Base-by-base conservation (phyloP, 2,113 vertebrate genomes). In the Micromys minutus region DNA sequence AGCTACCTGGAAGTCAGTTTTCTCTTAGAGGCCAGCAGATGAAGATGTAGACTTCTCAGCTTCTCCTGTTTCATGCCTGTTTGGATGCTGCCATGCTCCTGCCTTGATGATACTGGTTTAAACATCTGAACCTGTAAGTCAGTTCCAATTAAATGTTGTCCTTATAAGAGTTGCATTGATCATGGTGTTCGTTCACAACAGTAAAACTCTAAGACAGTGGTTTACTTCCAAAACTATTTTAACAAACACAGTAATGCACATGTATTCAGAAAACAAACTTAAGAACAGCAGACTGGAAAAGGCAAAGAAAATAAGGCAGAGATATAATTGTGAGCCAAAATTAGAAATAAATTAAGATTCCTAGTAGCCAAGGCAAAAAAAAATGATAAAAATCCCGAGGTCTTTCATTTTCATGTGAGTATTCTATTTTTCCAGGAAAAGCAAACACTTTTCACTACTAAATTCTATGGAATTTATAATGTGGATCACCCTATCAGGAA, bases 401-500 rank as follows among this genome's bases (percentile, higher is more conserved):
- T 26, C 75, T 6, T 19, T 5, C 39, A 36, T 29, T 26, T 39
- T 79, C 13, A 1, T 11, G 36, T 81, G 90, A 89, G 80, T 17
- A 71, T 47, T 83, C 16, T 57, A 15, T 59, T 61, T 76, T 77
- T 55, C 87, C 74, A 87, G 93, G 52, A 95, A 84, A 94, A 88
- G 80, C 36, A 81, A 96, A 91, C 34, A 63, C 31, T 92, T 97
- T 59, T 65, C 24, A 17, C 39, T 76, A 91, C 7, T 91, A 87
- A 88, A 90, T 87, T 85, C 71, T 52, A 92, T 76, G 50, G 75
- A 67, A 96, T 97, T 95, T 90, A 77, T 87, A 85, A 95, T 0
- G 36, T 74, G 80, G 52, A 86, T 93, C 93, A 83, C 86, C 39
- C 34, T 93, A 52, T 94, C 52, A 90, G 96, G 89, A 88, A 97